Evolutionary conservation across 2,888 invertebrate species (phyloP).

Genomic region (Megalurothrips usitatus): DNA sequence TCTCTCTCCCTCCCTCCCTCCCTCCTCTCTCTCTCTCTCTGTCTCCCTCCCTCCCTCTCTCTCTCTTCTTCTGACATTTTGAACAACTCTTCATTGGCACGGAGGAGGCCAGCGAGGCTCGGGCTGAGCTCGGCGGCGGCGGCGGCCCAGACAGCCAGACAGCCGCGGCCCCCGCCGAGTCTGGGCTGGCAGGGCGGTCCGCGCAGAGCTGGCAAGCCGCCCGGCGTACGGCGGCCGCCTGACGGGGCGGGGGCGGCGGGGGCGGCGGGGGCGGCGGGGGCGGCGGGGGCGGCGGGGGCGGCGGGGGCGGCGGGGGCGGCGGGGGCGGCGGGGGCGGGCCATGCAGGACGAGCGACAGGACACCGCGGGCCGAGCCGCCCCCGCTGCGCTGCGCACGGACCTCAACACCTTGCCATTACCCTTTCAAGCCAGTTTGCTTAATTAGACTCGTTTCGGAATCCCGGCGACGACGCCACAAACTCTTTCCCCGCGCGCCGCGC

Average conservation of each 20-base stretch:
- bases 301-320: not conserved
- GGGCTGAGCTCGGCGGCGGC: too few species aligned
- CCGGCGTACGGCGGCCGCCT: not conserved
- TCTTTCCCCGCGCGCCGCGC: not conserved
- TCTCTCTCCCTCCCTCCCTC: too few species aligned
- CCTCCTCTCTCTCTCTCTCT: too few species aligned
- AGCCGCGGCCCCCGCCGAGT: not conserved
- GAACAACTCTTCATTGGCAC: not conserved
- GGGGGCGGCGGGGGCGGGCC: not conserved
- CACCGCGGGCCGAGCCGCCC: not conserved
- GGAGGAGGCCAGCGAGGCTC: too few species aligned
- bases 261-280: not conserved
- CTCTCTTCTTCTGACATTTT: conserved; percentile 6
- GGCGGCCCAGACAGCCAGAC: too few species aligned
- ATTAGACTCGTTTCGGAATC: not conserved
- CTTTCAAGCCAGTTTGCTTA: conserved; percentile 16
- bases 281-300: not conserved
- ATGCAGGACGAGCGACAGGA: not conserved
- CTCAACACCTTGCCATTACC: not conserved
- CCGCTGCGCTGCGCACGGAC: not conserved
- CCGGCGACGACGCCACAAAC: not conserved
- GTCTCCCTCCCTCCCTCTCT: too few species aligned
- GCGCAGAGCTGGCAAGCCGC: not conserved
- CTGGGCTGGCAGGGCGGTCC: not conserved
- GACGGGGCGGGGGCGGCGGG: not conserved